Conservation (phyloP, 2,888 invertebrate genomes). For the Dichetophora obliterata region DNA sequence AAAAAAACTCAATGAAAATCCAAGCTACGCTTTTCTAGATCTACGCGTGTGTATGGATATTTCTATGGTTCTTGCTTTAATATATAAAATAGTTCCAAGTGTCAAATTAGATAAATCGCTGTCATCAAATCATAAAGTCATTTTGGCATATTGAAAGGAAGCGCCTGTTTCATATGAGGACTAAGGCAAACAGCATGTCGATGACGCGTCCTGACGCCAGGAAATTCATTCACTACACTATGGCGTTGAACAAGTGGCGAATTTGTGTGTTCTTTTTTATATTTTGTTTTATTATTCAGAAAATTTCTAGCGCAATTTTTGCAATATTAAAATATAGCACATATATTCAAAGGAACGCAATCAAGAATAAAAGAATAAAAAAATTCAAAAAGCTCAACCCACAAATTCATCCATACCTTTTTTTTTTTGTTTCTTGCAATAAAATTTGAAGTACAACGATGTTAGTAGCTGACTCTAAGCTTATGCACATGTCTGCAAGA, state of each 20-base stretch:
- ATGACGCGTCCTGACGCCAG: too few relatives aligned
- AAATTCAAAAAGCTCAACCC: too few relatives aligned
- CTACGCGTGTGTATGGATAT: not conserved
- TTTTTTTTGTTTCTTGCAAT: too few relatives aligned
- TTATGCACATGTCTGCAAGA: not conserved
- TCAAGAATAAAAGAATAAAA: too few relatives aligned
- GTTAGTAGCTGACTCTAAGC: too few relatives aligned
- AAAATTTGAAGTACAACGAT: not conserved
- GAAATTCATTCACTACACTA: too few relatives aligned
- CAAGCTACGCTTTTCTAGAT: not conserved
- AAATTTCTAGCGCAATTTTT: not conserved
- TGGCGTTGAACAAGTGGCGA: too few relatives aligned
- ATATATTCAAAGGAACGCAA: too few relatives aligned
- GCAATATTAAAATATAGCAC: constrained; percentile 3
- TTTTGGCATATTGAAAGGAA: constrained; percentile 67
- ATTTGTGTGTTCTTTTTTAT: too few relatives aligned
- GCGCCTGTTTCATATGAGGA: constrained; percentile 7
- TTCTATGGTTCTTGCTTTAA: not conserved
- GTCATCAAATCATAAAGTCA: constrained; percentile 69
- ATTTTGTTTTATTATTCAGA: too few relatives aligned
- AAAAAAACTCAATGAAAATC: not conserved
- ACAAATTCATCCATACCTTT: too few relatives aligned
- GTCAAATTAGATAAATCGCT: constrained; percentile 65
- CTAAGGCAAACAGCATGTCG: too few relatives aligned
- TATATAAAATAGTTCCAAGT: constrained; percentile 28